Evolutionary conservation across 2,113 vertebrate genomes (phyloP), one percentile per base, ranked within the genome.

Genomic region (Menidia beryllina): DNA sequence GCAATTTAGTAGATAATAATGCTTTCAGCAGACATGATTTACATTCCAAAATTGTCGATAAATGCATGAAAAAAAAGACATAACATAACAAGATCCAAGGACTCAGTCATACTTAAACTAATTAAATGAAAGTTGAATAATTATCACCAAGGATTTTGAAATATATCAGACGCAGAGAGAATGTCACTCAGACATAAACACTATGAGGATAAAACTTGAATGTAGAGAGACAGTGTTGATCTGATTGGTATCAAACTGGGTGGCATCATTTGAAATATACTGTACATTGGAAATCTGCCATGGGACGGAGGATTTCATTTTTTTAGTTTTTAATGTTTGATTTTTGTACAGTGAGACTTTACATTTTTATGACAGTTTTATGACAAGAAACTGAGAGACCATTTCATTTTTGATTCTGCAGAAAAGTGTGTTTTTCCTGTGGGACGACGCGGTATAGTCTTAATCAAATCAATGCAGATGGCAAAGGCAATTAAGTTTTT

Each of bases 401-500:
- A 72, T 68, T 64, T 45, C 57, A 66, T 64, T 81, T 73, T 11
- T 72, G 19, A 70, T 73, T 73, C 39, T 73, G 27, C 66, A 75
- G 43, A n/a, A 17, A 19, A 26, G 59, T 58, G 50, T 27, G 43
- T 45, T 67, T 77, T 43, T 75, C 55, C 78, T 60, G 27, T 77
- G 67, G 72, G 64, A 67, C 62, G 78, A 69, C 59, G 59, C 62
- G 75, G 59, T 55, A 53, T 63, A 69, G 66, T 76, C 63, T 69
- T 64, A 64, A 68, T 79, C 59, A 79, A 81, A 69, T 86, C 78
- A 72, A 75, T 83, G 66, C 69, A 72, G 83, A 81, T 70, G 74
- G 71, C 68, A 81, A 65, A 77, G 41, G 54, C 75, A 82, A 79
- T 76, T 79, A 75, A 20, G 48, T 48, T 71, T 84, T 69, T 83